These are phyloP conservation scores for Drosophila seguyi DNA, from an alignment of 1,140 invertebrate genomes.

Conservation along the genomic window DNA sequence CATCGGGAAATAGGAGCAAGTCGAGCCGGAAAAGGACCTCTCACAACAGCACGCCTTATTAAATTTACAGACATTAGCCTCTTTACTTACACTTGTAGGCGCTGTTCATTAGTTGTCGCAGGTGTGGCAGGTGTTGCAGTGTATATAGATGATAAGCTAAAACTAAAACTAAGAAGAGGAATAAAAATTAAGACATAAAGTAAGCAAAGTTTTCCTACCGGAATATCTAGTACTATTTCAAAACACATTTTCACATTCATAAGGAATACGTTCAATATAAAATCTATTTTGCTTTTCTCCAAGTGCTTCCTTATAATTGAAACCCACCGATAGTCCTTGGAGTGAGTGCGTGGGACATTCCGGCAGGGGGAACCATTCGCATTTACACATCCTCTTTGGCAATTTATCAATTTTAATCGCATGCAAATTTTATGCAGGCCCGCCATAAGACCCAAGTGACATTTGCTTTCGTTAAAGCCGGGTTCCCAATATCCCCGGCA, in stretches of 20 bases:
- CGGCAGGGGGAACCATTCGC: constrained; percentile 7
- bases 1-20: constrained; percentile 29
- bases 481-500: constrained; percentile 35
- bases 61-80: constrained; percentile 61
- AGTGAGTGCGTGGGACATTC: constrained; percentile 1
- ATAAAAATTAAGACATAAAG: not conserved
- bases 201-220: too few species aligned
- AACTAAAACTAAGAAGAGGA: not conserved
- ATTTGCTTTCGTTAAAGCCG: constrained; percentile 49
- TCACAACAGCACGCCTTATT: constrained; percentile 51
- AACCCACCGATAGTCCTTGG: constrained; percentile 15
- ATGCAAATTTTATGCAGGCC: constrained; percentile 76
- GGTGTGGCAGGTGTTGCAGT: not conserved
- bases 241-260: not conserved
- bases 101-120: too few species aligned
- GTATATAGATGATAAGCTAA: not conserved
- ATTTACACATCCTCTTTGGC: constrained; percentile 36
- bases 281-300: not conserved
- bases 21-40: constrained; percentile 13
- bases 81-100: constrained; percentile 44
- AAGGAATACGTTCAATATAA: not conserved
- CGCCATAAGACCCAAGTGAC: constrained; percentile 47
- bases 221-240: not conserved
- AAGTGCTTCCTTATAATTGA: constrained; percentile 44
- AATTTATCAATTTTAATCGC: constrained; percentile 76